A percentile compares a stretch with the other conserved stretches of the same genome.
Evolutionary conservation across 1,140 invertebrate genomes (phyloP).

Genomic region (Chelonus insularis): DNA sequence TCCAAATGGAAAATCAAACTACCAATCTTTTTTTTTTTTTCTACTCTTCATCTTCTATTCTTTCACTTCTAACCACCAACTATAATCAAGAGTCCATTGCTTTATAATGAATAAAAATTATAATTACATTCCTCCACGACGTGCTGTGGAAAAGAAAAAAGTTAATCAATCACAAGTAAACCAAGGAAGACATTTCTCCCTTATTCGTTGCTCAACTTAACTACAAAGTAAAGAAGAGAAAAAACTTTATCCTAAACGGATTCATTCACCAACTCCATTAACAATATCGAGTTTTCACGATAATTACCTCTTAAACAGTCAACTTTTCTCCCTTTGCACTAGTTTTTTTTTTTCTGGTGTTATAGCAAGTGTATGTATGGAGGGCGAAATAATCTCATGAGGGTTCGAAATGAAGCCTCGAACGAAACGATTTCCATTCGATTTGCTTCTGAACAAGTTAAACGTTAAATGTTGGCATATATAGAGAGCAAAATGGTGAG

Average conservation of each 20-base stretch:
- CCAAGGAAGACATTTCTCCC: constrained; percentile 21
- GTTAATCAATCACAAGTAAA: constrained; percentile 58
- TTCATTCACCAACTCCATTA: constrained; percentile 11
- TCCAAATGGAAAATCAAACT: constrained; percentile 54
- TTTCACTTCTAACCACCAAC: background rate
- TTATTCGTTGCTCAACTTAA: background rate
- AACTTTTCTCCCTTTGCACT: constrained; percentile 23
- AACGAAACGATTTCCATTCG: constrained; percentile 50
- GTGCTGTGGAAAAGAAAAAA: constrained; percentile 45
- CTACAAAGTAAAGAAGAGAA: constrained; percentile 1
- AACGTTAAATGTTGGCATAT: constrained; percentile 49
- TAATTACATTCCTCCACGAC: constrained; percentile 56
- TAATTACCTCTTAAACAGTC: constrained; percentile 20
- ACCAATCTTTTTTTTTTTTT: constrained; percentile 18
- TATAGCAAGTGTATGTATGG: too few species aligned
- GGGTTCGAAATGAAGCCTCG: constrained; percentile 4
- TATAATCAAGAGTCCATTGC: background rate
- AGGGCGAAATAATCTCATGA: background rate
- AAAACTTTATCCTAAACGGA: background rate
- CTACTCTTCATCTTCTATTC: constrained; percentile 4
- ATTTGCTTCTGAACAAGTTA: constrained; percentile 50
- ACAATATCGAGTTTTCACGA: constrained; percentile 12
- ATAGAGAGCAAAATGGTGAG: constrained; percentile 10
- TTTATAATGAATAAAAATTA: constrained; percentile 60
- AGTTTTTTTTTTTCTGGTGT: background rate